A percentile compares a stretch with the other conserved stretches of the same genome.
Evolutionary conservation across 2,888 invertebrate genomes (phyloP).

Genomic region (Galerucella pusilla): DNA sequence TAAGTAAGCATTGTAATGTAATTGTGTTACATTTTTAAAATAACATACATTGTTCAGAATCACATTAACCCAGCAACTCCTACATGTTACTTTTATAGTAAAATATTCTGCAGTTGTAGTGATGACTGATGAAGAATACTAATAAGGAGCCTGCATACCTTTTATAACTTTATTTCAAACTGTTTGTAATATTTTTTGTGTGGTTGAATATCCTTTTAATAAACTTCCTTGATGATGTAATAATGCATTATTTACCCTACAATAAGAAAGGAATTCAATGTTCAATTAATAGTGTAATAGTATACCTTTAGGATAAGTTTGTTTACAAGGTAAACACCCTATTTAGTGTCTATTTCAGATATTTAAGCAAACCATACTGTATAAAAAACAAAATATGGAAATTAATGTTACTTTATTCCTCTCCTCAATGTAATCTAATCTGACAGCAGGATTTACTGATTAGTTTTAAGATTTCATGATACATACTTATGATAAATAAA

Average conservation of each 20-base stretch:
- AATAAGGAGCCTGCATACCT: conserved; percentile 3
- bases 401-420: not conserved
- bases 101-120: not conserved
- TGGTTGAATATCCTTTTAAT: not conserved
- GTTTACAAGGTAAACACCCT: too few species aligned
- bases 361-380: not conserved
- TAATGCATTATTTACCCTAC: too few species aligned
- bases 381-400: not conserved
- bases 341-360: too few species aligned
- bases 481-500: not conserved
- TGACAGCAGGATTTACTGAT: not conserved
- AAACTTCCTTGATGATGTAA: not conserved
- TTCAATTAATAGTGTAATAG: too few species aligned
- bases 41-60: not conserved
- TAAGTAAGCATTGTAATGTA: not conserved
- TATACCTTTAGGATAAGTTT: too few species aligned
- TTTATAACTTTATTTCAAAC: not conserved
- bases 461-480: not conserved
- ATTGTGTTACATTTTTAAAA: not conserved
- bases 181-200: not conserved
- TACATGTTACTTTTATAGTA: not conserved
- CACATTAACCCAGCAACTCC: conserved; percentile 2
- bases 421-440: not conserved
- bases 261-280: too few species aligned
- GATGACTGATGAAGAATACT: not conserved